Conservation (phyloP, 2,113 vertebrate species). For the Carassius carassius region DNA sequence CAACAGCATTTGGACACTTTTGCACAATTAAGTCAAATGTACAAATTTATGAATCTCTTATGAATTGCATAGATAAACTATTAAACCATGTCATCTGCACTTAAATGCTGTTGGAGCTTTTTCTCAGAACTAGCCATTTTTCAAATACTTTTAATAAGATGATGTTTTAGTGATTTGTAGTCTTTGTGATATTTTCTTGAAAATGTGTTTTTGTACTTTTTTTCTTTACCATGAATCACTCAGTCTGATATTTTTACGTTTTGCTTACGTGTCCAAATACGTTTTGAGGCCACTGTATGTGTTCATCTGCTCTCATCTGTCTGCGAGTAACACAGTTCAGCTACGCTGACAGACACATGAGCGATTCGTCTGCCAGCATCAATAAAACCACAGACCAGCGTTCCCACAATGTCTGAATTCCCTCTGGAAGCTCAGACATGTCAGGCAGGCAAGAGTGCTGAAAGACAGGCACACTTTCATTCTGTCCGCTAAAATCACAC, state of each 20-base stretch:
- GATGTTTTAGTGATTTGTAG: background rate
- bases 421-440: background rate
- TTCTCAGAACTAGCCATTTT: background rate
- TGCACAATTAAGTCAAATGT: background rate
- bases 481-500: background rate
- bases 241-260: background rate
- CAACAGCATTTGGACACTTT: background rate
- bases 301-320: background rate
- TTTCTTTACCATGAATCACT: background rate
- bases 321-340: background rate
- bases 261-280: background rate
- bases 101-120: background rate
- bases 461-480: background rate
- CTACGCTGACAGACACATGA: background rate
- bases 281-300: background rate
- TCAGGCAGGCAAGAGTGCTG: background rate
- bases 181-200: background rate
- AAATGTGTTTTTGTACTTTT: background rate
- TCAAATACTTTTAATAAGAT: background rate
- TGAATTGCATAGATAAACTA: background rate
- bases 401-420: slow-evolving; percentile 13
- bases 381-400: slow-evolving; percentile 16
- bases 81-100: background rate
- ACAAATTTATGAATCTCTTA: background rate
- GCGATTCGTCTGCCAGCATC: slow-evolving; percentile 15